Evolutionary conservation across 2,113 vertebrate species (phyloP).

Genomic region (Elgaria multicarinata): DNA sequence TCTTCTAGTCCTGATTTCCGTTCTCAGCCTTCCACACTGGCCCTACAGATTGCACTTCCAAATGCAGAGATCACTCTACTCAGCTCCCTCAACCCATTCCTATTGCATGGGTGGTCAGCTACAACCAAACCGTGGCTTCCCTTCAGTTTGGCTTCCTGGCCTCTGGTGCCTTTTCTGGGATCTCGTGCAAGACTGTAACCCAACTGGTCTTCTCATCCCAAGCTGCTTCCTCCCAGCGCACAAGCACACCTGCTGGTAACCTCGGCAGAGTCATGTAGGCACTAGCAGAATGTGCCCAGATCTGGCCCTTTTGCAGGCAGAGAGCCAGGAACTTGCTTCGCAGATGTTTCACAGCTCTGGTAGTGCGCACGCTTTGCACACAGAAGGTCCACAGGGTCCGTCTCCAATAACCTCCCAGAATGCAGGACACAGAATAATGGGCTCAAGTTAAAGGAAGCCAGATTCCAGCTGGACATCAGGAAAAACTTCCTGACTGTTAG

Average conservation of each 20-base stretch:
- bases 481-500: too few species aligned
- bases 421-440: too few species aligned
- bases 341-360: too few species aligned
- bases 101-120: neutral
- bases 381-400: too few species aligned
- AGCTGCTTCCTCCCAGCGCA: neutral
- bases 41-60: neutral
- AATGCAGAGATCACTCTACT: neutral
- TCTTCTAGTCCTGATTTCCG: neutral
- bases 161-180: neutral
- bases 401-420: too few species aligned
- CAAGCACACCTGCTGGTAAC: neutral
- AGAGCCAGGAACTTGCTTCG: too few species aligned
- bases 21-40: neutral
- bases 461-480: too few species aligned
- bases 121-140: neutral
- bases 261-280: too few species aligned
- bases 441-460: too few species aligned
- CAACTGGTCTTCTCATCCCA: neutral
- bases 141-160: neutral
- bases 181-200: neutral
- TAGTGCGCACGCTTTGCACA: too few species aligned
- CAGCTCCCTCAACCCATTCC: neutral
- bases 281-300: too few species aligned
- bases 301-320: too few species aligned